A percentile compares a stretch with the other conserved stretches of the same genome.
Evolutionary conservation across 2,113 vertebrate species (phyloP).

Genomic region (Python bivittatus): DNA sequence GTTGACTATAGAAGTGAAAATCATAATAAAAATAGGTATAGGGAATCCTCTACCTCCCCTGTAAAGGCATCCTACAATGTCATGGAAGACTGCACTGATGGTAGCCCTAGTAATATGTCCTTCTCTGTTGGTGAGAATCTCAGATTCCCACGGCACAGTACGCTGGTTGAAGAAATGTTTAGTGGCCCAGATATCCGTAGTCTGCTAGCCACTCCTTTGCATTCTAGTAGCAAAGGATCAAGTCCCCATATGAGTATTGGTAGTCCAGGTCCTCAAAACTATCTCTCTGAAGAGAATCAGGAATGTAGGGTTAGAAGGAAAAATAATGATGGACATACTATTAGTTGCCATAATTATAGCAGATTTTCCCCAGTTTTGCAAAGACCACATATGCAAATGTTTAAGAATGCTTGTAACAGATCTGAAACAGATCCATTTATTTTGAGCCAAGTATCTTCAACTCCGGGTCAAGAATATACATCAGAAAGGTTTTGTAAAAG

Average conservation of each 20-base stretch:
- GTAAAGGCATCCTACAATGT: constrained; percentile 68
- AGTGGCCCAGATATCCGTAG: constrained; percentile 70
- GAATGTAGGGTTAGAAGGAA: constrained; percentile 46
- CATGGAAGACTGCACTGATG: constrained; percentile 74
- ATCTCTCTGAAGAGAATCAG: constrained; percentile 81
- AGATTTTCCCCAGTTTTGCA: constrained; percentile 72
- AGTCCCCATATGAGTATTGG: constrained; percentile 76
- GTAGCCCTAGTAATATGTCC: constrained; percentile 72
- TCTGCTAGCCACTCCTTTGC: constrained; percentile 68
- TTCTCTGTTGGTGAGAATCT: constrained; percentile 74
- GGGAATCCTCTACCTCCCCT: constrained; percentile 74
- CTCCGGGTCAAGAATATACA: constrained; percentile 55
- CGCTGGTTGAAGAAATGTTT: constrained; percentile 76
- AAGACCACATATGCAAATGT: constrained; percentile 64
- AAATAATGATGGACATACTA: constrained; percentile 57
- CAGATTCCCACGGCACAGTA: constrained; percentile 76
- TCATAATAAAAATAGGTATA: constrained; percentile 63
- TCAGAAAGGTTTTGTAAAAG: constrained; percentile 68
- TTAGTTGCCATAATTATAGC: constrained; percentile 53
- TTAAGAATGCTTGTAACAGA: constrained; percentile 69
- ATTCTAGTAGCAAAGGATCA: constrained; percentile 74
- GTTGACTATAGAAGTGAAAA: constrained; percentile 77
- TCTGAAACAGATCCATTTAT: constrained; percentile 84
- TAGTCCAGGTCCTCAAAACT: constrained; percentile 73
- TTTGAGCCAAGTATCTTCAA: constrained; percentile 73